These are phyloP conservation scores for Hypomecis atomaria DNA, from an alignment of 2,888 invertebrate genomes.

Conservation along the genomic window DNA sequence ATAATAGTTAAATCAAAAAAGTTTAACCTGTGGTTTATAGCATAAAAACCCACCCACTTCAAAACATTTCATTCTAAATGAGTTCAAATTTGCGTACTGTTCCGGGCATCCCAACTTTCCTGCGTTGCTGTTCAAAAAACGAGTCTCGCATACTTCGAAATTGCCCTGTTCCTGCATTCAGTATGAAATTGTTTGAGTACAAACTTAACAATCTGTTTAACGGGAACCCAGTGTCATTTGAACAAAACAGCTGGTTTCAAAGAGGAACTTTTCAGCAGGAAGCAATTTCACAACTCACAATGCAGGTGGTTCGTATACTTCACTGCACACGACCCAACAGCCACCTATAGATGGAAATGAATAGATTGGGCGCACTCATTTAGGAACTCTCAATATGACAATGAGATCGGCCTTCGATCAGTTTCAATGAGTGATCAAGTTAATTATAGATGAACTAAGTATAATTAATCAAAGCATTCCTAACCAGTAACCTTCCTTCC, in stretches of 20 bases:
- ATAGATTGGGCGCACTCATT: slow-evolving; percentile 17
- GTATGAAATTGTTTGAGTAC: slow-evolving; percentile 29
- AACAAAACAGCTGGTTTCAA: slow-evolving; percentile 44
- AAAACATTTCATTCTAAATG: slow-evolving; percentile 11
- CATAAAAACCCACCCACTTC: background rate
- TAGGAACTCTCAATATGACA: slow-evolving; percentile 31
- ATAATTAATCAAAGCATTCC: background rate
- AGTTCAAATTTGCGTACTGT: slow-evolving; percentile 6
- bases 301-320: slow-evolving; percentile 26
- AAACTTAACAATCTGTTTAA: slow-evolving; percentile 19
- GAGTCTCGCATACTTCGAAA: slow-evolving; percentile 23
- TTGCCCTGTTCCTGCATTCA: slow-evolving; percentile 13
- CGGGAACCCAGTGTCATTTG: slow-evolving; percentile 9
- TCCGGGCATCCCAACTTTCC: slow-evolving; percentile 15
- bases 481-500: no score
- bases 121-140: slow-evolving; percentile 16
- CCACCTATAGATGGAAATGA: slow-evolving; percentile 20
- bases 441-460: slow-evolving; percentile 21
- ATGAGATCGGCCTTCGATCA: slow-evolving; percentile 29
- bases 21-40: background rate
- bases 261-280: slow-evolving; percentile 11
- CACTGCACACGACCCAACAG: slow-evolving; percentile 26
- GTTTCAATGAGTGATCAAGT: slow-evolving; percentile 38
- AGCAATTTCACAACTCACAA: slow-evolving; percentile 30
- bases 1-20: no score